Conservation (phyloP, 2,797 vertebrate species). For the Ptychobarbus kaznakovi region DNA sequence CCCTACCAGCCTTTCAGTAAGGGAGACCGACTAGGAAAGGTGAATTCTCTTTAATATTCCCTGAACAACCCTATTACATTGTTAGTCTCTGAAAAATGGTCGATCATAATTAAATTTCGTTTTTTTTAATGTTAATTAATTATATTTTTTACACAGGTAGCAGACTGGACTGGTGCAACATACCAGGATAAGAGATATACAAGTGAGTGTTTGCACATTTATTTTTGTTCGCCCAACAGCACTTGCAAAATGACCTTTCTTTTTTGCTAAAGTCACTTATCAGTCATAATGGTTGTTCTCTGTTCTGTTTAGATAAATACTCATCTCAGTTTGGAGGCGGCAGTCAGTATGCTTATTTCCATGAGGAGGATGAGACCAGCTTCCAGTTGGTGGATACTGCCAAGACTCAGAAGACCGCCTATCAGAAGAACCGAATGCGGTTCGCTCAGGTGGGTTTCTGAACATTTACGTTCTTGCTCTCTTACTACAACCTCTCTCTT, state of each 20-base stretch:
- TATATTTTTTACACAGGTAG: constrained; percentile 79
- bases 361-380: constrained; percentile 96
- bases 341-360: constrained; percentile 97
- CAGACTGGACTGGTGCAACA: constrained; percentile 98
- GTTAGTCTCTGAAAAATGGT: background rate
- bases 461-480: background rate
- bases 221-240: background rate
- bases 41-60: constrained; percentile 61
- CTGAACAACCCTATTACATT: background rate
- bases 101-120: background rate
- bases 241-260: background rate
- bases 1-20: constrained; percentile 99
- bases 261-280: background rate
- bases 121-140: background rate
- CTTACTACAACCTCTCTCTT: background rate
- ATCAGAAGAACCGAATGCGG: constrained; percentile 97
- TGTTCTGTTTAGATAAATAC: constrained; percentile 87
- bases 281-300: background rate
- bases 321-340: constrained; percentile 98
- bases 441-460: constrained; percentile 89
- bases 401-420: constrained; percentile 95
- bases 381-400: constrained; percentile 98
- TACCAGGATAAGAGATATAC: constrained; percentile 99
- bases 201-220: constrained; percentile 80
- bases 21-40: constrained; percentile 97